These are phyloP conservation scores for Chaenogobius annularis DNA, from an alignment of 2,113 vertebrate genomes.

Conservation along the genomic window DNA sequence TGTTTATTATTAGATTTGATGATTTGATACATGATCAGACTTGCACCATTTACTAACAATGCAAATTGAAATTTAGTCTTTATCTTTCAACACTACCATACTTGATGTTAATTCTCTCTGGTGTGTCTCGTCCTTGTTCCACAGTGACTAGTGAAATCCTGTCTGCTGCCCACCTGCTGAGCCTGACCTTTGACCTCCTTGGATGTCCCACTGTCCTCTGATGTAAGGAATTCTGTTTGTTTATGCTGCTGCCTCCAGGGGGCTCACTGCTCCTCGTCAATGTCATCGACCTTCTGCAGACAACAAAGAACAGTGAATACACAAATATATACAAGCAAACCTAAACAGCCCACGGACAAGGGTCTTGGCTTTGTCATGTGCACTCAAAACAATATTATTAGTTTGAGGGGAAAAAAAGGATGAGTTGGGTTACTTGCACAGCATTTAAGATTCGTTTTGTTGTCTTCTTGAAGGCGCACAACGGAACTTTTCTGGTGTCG, in stretches of 20 bases:
- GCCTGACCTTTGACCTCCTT: conserved; percentile 41
- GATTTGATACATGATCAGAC: too few relatives aligned
- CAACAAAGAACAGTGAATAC: conserved; percentile 1
- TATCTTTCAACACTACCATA: too few relatives aligned
- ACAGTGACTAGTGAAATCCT: conserved; percentile 35
- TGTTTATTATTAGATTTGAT: too few relatives aligned
- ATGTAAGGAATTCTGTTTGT: conserved; percentile 47
- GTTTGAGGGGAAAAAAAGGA: too few relatives aligned
- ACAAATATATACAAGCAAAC: not conserved
- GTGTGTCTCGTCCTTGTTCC: conserved; percentile 16
- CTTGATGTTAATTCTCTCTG: not conserved
- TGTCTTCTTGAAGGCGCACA: too few relatives aligned
- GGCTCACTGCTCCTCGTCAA: not conserved
- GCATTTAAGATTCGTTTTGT: too few relatives aligned
- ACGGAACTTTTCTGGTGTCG: too few relatives aligned
- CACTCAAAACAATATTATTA: too few relatives aligned
- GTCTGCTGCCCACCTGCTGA: conserved; percentile 42
- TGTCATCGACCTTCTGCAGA: not conserved
- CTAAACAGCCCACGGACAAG: not conserved
- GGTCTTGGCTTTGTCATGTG: not conserved
- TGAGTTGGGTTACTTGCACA: too few relatives aligned
- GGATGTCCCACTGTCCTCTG: conserved; percentile 59
- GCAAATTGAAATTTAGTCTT: too few relatives aligned
- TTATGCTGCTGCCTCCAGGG: not conserved
- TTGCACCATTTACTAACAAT: too few relatives aligned